These are phyloP conservation scores for Teleogryllus occipitalis DNA, from an alignment of 1,140 invertebrate species.

Conservation along the genomic window DNA sequence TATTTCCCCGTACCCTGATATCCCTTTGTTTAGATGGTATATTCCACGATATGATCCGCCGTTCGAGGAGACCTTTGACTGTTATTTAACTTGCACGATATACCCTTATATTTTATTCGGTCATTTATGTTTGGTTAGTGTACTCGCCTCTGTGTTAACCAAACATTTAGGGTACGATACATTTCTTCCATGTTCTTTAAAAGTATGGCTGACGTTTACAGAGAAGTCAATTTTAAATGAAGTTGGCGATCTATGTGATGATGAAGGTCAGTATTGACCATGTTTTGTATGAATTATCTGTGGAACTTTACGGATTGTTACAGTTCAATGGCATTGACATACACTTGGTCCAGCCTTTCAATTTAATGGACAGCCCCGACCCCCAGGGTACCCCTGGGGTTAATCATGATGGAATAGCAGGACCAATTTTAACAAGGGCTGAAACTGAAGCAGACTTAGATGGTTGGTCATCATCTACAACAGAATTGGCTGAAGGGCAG, in stretches of 20 bases:
- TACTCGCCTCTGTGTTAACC: neutral
- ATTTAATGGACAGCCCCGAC: slow-evolving; percentile 18
- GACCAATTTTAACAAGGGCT: neutral
- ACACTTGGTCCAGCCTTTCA: neutral
- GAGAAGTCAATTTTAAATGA: neutral
- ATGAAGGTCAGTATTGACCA: neutral
- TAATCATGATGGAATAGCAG: slow-evolving; percentile 7
- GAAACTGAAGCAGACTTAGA: slow-evolving; percentile 9
- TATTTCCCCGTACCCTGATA: slow-evolving; percentile 7
- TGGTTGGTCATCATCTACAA: neutral
- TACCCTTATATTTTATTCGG: neutral
- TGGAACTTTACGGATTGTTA: neutral
- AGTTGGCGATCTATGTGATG: neutral
- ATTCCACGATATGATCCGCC: slow-evolving; percentile 13
- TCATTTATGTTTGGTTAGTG: neutral
- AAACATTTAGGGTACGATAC: neutral
- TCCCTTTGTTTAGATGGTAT: slow-evolving; percentile 18
- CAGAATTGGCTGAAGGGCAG: neutral
- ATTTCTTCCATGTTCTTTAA: neutral
- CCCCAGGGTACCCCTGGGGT: slow-evolving; percentile 6
- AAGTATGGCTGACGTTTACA: slow-evolving; percentile 14
- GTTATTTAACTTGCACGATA: neutral
- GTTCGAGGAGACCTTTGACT: slow-evolving; percentile 16
- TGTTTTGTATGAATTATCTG: neutral
- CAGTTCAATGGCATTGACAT: slow-evolving; percentile 9